phyloP scores from a whole-genome alignment of 2,888 invertebrate genomes.

The Troides aeacus region DNA sequence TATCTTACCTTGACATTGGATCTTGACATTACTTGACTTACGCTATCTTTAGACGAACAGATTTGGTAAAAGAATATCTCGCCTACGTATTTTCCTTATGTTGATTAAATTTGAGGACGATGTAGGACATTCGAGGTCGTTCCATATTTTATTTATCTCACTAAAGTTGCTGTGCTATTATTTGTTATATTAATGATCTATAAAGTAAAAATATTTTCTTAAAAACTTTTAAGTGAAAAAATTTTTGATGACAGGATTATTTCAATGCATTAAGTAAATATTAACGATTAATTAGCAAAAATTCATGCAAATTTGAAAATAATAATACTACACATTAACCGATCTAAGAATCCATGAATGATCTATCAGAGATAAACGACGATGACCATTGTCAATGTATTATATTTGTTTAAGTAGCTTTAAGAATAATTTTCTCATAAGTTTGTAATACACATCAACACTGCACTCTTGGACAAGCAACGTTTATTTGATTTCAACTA shows the following conservation, averaged over 20 bases:
- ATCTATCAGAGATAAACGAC: not conserved
- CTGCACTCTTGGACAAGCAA: not conserved
- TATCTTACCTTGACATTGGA: slow-evolving; percentile 30
- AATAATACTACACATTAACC: not conserved
- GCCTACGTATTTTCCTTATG: slow-evolving; percentile 12
- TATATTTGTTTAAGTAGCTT: not conserved
- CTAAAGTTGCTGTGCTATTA: not conserved
- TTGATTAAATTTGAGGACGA: slow-evolving; percentile 15
- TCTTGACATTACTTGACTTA: slow-evolving; percentile 22
- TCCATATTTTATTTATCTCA: slow-evolving; percentile 1
- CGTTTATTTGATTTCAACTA: not conserved
- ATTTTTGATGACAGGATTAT: too few relatives aligned
- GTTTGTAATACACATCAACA: not conserved
- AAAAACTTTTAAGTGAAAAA: too few relatives aligned
- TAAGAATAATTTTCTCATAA: not conserved
- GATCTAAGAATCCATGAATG: not conserved
- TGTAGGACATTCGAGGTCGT: slow-evolving; percentile 16
- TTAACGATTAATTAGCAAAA: not conserved
- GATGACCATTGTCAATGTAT: not conserved
- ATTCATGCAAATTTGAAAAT: not conserved
- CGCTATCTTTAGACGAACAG: slow-evolving; percentile 9
- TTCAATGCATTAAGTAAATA: too few relatives aligned
- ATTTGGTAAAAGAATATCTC: slow-evolving; percentile 18
- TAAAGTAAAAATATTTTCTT: not conserved
- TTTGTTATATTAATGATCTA: not conserved